Evolutionary conservation across 1,140 invertebrate genomes (phyloP).

Genomic region (Pseudobourletiella spinata): DNA sequence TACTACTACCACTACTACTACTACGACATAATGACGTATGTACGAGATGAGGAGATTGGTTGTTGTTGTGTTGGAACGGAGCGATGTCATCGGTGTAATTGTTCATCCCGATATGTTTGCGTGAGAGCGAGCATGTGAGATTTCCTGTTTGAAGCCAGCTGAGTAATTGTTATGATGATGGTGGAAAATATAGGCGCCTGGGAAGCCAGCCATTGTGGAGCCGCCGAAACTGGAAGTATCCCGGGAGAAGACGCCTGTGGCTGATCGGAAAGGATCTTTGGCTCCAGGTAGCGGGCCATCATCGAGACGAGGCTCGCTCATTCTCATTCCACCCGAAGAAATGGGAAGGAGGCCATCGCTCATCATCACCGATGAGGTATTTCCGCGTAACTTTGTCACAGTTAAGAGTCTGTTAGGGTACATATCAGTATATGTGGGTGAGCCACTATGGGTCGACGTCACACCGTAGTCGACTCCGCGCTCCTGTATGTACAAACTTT

Average conservation of each 20-base stretch:
- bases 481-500: background rate
- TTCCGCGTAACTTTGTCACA: conserved; percentile 17
- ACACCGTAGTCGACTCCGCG: background rate
- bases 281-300: conserved; percentile 55
- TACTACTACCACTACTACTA: too few relatives aligned
- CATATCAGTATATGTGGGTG: too few relatives aligned
- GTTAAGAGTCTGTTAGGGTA: too few relatives aligned
- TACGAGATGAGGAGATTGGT: too few relatives aligned
- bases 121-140: too few relatives aligned
- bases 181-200: conserved; percentile 24
- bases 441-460: too few relatives aligned
- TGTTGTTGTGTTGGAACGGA: too few relatives aligned
- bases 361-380: conserved; percentile 89
- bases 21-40: too few relatives aligned
- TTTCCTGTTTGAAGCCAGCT: too few relatives aligned
- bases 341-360: conserved; percentile 73
- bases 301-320: conserved; percentile 69
- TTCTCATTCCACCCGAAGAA: conserved; percentile 68
- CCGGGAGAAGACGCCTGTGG: conserved; percentile 60
- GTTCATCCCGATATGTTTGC: too few relatives aligned
- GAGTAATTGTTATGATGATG: too few relatives aligned
- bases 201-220: conserved; percentile 28
- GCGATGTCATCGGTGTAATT: too few relatives aligned
- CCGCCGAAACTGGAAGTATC: conserved; percentile 61
- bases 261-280: conserved; percentile 61